phyloP scores from a whole-genome alignment of 1,140 invertebrate genomes.

The Harlomillsia oculata region DNA sequence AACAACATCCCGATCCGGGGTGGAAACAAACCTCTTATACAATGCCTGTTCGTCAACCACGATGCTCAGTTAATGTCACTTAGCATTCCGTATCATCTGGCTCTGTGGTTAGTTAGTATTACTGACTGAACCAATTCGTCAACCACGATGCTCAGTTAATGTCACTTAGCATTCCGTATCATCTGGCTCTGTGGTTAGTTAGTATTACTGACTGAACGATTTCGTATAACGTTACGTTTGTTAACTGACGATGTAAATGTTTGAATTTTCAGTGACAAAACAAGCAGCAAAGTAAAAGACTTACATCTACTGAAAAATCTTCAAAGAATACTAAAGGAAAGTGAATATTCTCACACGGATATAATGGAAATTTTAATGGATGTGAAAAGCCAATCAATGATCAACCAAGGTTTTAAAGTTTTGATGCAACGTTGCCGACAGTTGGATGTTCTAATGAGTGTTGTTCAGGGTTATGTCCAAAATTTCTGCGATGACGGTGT shows the following conservation, averaged over 20 bases:
- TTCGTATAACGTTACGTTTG: too few relatives aligned
- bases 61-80: conserved; percentile 70
- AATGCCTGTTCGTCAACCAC: conserved; percentile 70
- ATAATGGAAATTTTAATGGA: conserved; percentile 47
- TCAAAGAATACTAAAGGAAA: conserved; percentile 54
- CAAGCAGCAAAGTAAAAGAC: conserved; percentile 73
- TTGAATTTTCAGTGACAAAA: conserved; percentile 55
- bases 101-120: conserved; percentile 48
- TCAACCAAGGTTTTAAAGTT: conserved; percentile 60
- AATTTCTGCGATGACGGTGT: conserved; percentile 42
- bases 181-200: conserved; percentile 68
- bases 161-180: conserved; percentile 77
- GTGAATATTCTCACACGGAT: conserved; percentile 45
- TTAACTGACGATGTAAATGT: too few relatives aligned
- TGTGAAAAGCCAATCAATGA: conserved; percentile 62
- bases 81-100: conserved; percentile 78
- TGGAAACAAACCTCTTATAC: conserved; percentile 50
- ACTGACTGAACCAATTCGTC: too few relatives aligned
- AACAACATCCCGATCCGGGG: conserved; percentile 42
- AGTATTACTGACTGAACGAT: too few relatives aligned
- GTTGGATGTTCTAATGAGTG: conserved; percentile 45
- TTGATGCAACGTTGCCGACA: conserved; percentile 53
- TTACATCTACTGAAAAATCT: conserved; percentile 73
- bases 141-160: conserved; percentile 68
- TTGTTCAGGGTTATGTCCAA: conserved; percentile 40